Conservation (phyloP, 2,888 invertebrate genomes). For the Tenthredo amoena region DNA sequence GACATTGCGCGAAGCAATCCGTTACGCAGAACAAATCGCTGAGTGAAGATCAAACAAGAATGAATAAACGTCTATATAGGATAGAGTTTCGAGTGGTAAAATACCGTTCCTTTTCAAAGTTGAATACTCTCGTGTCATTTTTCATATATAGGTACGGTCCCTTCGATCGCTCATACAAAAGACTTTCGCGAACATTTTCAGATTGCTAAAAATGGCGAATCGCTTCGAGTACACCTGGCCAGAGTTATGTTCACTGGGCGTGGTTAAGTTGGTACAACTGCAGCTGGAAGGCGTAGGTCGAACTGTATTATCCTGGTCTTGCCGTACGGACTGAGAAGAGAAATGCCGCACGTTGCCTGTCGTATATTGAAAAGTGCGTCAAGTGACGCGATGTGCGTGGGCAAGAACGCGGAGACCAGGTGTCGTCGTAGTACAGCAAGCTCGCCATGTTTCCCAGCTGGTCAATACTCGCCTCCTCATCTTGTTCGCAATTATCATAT, state of each 20-base stretch:
- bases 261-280: constrained; percentile 63
- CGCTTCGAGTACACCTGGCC: constrained; percentile 69
- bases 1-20: constrained; percentile 5
- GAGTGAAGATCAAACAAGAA: constrained; percentile 24
- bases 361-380: constrained; percentile 68
- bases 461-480: constrained; percentile 21
- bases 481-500: constrained; percentile 19
- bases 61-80: not conserved
- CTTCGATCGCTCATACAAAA: not conserved
- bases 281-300: constrained; percentile 68
- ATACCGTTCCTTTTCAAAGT: not conserved
- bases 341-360: constrained; percentile 64
- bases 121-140: not conserved
- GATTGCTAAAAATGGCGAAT: constrained; percentile 58
- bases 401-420: constrained; percentile 59
- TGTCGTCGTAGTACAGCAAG: constrained; percentile 17
- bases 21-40: constrained; percentile 33
- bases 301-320: constrained; percentile 67
- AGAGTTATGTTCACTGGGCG: constrained; percentile 66
- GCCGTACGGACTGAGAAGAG: constrained; percentile 49
- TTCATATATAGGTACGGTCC: not conserved
- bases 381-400: constrained; percentile 63
- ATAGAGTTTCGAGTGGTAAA: not conserved
- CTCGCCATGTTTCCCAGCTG: constrained; percentile 19
- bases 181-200: not conserved